Percentiles rank a stretch among this genome's conserved stretches.
Conservation (phyloP, 2,797 vertebrate species). For the Sebastolobus alascanus region DNA sequence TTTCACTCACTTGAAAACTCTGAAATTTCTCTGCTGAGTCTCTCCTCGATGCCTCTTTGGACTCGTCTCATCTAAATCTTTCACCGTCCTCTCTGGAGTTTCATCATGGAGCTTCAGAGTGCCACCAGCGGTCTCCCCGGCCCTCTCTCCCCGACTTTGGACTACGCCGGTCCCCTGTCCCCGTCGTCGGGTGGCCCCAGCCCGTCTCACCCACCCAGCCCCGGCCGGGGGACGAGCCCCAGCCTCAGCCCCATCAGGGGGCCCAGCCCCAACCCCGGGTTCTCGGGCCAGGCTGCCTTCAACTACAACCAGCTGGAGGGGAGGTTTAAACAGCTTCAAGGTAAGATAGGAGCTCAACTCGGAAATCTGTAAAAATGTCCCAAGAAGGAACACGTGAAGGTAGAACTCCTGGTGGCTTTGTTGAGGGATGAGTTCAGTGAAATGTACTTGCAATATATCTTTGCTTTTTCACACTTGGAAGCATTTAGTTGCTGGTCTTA, state of each 20-base stretch:
- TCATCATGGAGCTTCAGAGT: slow-evolving; percentile 93
- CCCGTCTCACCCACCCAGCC: slow-evolving; percentile 63
- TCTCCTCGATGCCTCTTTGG: slow-evolving; percentile 36
- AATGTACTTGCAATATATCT: neutral
- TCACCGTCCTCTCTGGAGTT: slow-evolving; percentile 19
- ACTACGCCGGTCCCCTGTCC: slow-evolving; percentile 67
- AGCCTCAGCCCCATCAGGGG: slow-evolving; percentile 69
- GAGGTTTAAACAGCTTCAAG: slow-evolving; percentile 97
- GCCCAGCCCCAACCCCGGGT: slow-evolving; percentile 73
- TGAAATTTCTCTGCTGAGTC: neutral
- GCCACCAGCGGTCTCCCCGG: slow-evolving; percentile 80
- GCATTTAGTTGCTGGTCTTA: neutral
- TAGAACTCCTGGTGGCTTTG: neutral
- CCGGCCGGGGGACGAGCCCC: slow-evolving; percentile 55
- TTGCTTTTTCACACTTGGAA: neutral
- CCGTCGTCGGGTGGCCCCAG: slow-evolving; percentile 45
- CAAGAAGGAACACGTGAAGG: neutral
- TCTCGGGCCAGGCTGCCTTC: slow-evolving; percentile 89
- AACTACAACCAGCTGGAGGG: slow-evolving; percentile 98
- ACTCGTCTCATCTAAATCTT: slow-evolving; percentile 2
- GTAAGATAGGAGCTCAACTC: slow-evolving; percentile 77
- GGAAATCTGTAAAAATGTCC: neutral
- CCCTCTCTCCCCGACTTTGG: slow-evolving; percentile 72
- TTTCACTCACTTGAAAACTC: neutral
- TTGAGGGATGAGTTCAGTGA: neutral